Conservation (phyloP, 2,797 vertebrate genomes). For the Spinus pinus region DNA sequence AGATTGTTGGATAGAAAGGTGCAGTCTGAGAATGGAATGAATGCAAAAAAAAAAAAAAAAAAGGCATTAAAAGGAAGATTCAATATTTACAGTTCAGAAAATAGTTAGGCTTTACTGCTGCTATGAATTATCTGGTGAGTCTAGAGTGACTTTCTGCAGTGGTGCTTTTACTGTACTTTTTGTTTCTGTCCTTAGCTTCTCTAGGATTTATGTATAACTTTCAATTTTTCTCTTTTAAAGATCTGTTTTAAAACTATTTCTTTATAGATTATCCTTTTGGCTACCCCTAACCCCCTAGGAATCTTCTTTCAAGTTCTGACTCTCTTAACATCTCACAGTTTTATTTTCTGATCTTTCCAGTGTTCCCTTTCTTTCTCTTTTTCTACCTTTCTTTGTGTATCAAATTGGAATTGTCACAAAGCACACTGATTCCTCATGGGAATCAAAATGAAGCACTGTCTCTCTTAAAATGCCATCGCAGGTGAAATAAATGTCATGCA, state of each 20-base stretch:
- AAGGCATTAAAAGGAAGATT: neutral
- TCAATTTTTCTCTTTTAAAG: neutral
- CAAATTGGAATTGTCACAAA: neutral
- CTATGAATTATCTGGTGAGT: neutral
- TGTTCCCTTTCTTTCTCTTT: neutral
- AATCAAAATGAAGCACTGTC: neutral
- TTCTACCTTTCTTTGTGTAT: neutral
- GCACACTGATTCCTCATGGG: neutral
- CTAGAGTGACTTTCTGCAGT: neutral
- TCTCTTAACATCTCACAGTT: neutral
- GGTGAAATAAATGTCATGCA: neutral
- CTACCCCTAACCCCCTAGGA: fast-evolving
- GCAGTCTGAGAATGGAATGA: neutral
- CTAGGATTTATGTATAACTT: neutral
- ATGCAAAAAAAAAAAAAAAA: neutral
- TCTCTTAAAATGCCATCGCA: neutral
- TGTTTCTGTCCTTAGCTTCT: neutral
- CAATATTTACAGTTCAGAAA: neutral
- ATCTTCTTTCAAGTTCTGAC: neutral
- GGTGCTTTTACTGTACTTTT: neutral
- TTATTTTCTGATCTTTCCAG: neutral
- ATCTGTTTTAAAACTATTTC: neutral
- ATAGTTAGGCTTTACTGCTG: neutral
- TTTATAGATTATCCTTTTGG: neutral
- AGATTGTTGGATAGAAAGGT: neutral